A percentile compares a stretch with the other conserved stretches of the same genome.
Conservation (phyloP, 2,888 invertebrate species). For the Ectemnius cavifrons region DNA sequence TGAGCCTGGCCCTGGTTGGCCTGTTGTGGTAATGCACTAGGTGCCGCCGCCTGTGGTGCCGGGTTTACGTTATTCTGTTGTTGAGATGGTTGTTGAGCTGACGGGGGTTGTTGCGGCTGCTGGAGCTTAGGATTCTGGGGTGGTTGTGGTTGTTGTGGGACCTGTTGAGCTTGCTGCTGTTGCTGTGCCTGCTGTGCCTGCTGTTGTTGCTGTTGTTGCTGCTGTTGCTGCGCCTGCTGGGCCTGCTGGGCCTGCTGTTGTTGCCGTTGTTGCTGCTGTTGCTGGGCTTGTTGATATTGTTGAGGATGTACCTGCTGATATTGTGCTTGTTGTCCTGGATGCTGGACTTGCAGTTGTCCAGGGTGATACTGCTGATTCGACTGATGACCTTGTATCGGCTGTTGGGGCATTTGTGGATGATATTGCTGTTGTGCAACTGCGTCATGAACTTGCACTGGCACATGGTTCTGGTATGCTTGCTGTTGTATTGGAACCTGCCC, state of each 20-base stretch:
- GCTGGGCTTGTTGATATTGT: constrained; percentile 48
- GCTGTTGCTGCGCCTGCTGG: constrained; percentile 59
- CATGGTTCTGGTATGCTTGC: constrained; percentile 52
- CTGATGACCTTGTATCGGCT: constrained; percentile 47
- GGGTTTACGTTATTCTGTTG: constrained; percentile 40
- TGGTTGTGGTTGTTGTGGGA: constrained; percentile 45
- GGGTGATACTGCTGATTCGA: constrained; percentile 65
- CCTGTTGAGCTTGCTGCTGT: constrained; percentile 22
- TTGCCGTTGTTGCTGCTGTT: constrained; percentile 56
- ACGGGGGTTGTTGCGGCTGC: not conserved
- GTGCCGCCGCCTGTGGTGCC: constrained; percentile 53
- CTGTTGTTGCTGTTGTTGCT: constrained; percentile 53
- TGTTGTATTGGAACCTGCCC: constrained; percentile 25
- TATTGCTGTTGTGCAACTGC: constrained; percentile 54
- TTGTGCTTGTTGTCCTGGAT: constrained; percentile 53
- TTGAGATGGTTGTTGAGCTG: constrained; percentile 26
- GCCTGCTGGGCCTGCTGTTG: constrained; percentile 58
- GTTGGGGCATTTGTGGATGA: constrained; percentile 49
- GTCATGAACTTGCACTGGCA: constrained; percentile 36
- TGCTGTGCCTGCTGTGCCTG: constrained; percentile 59
- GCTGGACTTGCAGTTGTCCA: constrained; percentile 33
- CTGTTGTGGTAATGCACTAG: constrained; percentile 62
- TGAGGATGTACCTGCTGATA: constrained; percentile 15
- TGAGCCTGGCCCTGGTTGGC: constrained; percentile 31
- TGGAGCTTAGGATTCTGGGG: constrained; percentile 58